Percentiles rank a stretch among this genome's conserved stretches.
These are phyloP conservation scores for Myanophis thanlyinensis DNA, from an alignment of 2,113 vertebrate genomes.

Conservation along the genomic window DNA sequence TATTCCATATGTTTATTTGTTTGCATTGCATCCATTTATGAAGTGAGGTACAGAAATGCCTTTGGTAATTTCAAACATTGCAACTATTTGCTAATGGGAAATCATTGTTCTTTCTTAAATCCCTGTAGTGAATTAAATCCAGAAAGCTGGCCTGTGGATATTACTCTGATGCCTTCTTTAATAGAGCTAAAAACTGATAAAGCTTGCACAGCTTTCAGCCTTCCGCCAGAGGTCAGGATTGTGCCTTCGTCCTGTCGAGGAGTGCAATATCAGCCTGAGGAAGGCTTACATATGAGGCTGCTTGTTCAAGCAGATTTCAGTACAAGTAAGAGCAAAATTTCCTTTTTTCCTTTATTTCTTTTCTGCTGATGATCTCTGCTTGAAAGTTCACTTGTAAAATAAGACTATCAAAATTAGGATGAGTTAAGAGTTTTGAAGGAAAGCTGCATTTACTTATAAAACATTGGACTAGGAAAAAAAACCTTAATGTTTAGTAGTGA, in stretches of 20 bases:
- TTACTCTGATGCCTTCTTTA: slow-evolving; percentile 64
- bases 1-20: background rate
- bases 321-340: slow-evolving; percentile 58
- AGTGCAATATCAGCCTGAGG: slow-evolving; percentile 62
- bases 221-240: slow-evolving; percentile 81
- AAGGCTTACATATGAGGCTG: slow-evolving; percentile 83
- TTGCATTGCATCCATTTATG: background rate
- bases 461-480: rapidly evolving
- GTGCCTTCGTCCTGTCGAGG: slow-evolving; percentile 74
- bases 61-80: background rate
- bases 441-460: rapidly evolving
- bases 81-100: background rate
- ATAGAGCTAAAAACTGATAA: slow-evolving; percentile 64
- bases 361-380: background rate
- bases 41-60: background rate
- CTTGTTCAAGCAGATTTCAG: slow-evolving; percentile 52
- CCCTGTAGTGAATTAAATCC: slow-evolving; percentile 65
- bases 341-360: background rate
- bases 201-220: slow-evolving; percentile 50
- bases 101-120: slow-evolving; percentile 31
- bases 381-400: background rate
- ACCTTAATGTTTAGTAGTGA: rapidly evolving
- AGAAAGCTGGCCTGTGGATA: slow-evolving; percentile 60
- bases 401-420: rapidly evolving
- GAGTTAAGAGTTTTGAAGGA: rapidly evolving